Evolutionary conservation across 2,888 invertebrate species (phyloP).

Genomic region (Cerastis leucographa): DNA sequence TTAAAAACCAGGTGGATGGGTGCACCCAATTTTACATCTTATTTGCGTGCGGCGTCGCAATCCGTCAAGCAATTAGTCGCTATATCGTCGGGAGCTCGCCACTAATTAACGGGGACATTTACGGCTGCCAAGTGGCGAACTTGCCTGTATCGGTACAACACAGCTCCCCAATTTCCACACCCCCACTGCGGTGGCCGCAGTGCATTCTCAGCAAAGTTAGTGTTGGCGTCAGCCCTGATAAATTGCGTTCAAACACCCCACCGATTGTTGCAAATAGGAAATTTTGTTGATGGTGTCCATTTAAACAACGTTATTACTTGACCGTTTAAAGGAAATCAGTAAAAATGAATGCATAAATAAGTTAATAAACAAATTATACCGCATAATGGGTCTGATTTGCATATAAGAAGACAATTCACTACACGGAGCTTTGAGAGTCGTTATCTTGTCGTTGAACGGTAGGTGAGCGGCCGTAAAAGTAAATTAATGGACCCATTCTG

Average conservation of each 20-base stretch:
- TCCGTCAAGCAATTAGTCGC: constrained; percentile 84
- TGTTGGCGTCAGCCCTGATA: constrained; percentile 67
- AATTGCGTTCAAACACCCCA: constrained; percentile 58
- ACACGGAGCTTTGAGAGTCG: constrained; percentile 69
- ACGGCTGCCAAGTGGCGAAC: constrained; percentile 86
- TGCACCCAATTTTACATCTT: constrained; percentile 66
- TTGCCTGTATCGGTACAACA: constrained; percentile 78
- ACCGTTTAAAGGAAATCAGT: constrained; percentile 36
- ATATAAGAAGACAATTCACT: constrained; percentile 64
- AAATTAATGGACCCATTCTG: constrained; percentile 76
- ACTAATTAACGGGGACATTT: constrained; percentile 88
- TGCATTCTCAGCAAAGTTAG: constrained; percentile 71
- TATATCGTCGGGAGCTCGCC: constrained; percentile 81
- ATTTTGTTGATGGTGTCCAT: constrained; percentile 39
- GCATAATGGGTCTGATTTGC: constrained; percentile 64
- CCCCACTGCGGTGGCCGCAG: constrained; percentile 65
- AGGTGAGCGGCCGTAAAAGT: constrained; percentile 78
- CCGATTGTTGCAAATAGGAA: constrained; percentile 47
- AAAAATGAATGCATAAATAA: constrained; percentile 48
- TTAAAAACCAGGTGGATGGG: constrained; percentile 21
- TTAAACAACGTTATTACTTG: constrained; percentile 41
- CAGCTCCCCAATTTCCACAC: constrained; percentile 66
- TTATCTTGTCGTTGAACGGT: constrained; percentile 76
- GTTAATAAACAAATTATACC: constrained; percentile 59
- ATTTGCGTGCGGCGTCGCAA: constrained; percentile 80